Evolutionary conservation across 2,797 vertebrate genomes (phyloP), one percentile per base, ranked within the genome.

Genomic region (Hapalemur alaotrensis): DNA sequence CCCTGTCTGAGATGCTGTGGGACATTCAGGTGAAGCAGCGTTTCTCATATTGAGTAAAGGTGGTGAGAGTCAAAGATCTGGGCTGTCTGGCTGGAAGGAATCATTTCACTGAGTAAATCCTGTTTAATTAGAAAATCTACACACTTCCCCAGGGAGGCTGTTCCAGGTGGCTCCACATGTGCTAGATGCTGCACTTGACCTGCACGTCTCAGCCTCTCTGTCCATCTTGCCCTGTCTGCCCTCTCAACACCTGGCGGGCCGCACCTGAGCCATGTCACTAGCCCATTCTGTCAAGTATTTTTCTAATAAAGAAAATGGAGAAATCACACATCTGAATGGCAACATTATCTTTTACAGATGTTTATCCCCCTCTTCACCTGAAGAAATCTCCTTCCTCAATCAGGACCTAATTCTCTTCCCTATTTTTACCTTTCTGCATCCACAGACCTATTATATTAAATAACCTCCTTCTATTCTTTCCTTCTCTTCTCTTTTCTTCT

Each of bases 21-120:
- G 23, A 6, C 22, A 8, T 2, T n/a, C 30, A 11, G 11, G 6
- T 20, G 6, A 75, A 59, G 7, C 5, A 41, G 4, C 25, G 2
- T 76, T 82, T 95, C 41, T 93, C 5, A 4, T 11, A 11, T 4
- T 13, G 52, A 80, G 22, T 5, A 5, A 25, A 25, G 25, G 28
- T 70, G 4, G 9, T 14, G 4, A 78, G 2, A 78, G 3, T 15
- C 69, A 57, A 1, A 38, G 43, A 23, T n/a, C 25, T 52, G 15
- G 20, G 15, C 14, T 28, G 1, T 12, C 73, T 79, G 41, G 1
- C 17, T 52, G 7, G 4, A 41, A n/a, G 15, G 70, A 30, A 59
- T 35, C 54, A 35, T 25, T n/a, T 50, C 32, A 7, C 32, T 20
- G 14, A 28, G 5, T 25, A n/a, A 46, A 38, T 35, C 14, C 13